Percentiles rank a stretch among this genome's conserved stretches.
phyloP scores from a whole-genome alignment of 2,888 invertebrate species.

The Tinea trinotella region DNA sequence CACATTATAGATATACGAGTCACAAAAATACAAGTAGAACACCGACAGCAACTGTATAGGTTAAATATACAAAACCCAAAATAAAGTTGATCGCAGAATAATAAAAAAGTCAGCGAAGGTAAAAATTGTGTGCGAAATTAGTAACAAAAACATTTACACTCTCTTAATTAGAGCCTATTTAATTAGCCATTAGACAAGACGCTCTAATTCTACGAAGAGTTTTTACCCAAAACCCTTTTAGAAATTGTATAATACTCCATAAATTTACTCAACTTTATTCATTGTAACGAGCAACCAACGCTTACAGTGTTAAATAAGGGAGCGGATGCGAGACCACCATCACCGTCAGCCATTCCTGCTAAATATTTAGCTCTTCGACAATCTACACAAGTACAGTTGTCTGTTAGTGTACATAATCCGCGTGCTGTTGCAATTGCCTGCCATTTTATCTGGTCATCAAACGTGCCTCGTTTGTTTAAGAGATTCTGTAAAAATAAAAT shows the following conservation, averaged over 20 bases:
- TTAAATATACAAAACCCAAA: no score
- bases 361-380: constrained; percentile 45
- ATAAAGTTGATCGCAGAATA: no score
- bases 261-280: neutral
- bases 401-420: constrained; percentile 55
- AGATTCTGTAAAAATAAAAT: constrained; percentile 41
- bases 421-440: constrained; percentile 60
- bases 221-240: neutral
- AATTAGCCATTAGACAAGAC: neutral
- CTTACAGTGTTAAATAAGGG: constrained; percentile 48
- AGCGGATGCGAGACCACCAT: constrained; percentile 52
- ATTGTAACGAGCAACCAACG: constrained; percentile 49
- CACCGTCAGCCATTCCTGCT: constrained; percentile 46
- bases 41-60: no score
- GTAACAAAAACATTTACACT: no score
- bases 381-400: constrained; percentile 50
- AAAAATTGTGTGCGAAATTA: no score
- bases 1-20: no score
- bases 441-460: constrained; percentile 61
- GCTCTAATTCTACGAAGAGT: neutral
- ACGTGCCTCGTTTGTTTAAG: constrained; percentile 42
- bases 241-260: neutral
- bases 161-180: no score
- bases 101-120: no score
- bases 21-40: no score